Evolutionary conservation across 2,113 vertebrate species (phyloP).

Genomic region (Gymnarchus niloticus): DNA sequence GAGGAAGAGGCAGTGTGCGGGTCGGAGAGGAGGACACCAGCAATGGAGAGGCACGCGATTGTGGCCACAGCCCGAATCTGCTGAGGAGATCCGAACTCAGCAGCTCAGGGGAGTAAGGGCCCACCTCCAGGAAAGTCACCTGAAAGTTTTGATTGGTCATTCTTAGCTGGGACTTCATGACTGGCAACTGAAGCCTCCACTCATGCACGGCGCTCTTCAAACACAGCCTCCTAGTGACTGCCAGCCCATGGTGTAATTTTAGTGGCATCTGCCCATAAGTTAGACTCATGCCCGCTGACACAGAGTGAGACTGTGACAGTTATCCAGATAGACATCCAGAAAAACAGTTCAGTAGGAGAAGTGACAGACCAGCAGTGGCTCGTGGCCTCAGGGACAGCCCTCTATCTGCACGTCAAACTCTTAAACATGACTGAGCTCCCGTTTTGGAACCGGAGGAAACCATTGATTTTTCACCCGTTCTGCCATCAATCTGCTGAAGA

Average conservation of each 20-base stretch:
- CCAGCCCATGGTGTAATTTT: background rate
- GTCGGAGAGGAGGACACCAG: conserved; percentile 44
- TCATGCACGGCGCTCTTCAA: background rate
- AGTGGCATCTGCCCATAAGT: background rate
- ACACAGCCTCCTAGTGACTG: background rate
- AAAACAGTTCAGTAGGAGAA: conserved; percentile 13
- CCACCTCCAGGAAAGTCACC: background rate
- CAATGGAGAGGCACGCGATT: conserved; percentile 6
- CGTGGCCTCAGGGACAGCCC: conserved; percentile 16
- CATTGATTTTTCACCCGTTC: conserved; percentile 70
- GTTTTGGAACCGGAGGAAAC: conserved; percentile 57
- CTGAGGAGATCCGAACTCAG: background rate
- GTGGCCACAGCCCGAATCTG: conserved; percentile 34
- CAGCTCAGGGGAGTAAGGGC: background rate
- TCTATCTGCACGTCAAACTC: conserved; percentile 53
- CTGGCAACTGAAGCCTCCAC: background rate
- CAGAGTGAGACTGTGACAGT: too few relatives aligned
- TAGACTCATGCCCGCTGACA: background rate
- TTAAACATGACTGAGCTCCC: conserved; percentile 62
- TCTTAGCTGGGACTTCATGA: background rate
- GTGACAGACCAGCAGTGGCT: conserved; percentile 21
- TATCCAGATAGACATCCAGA: too few relatives aligned
- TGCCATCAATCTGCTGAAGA: conserved; percentile 63
- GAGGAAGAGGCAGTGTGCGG: conserved; percentile 10
- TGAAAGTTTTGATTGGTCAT: background rate